phyloP scores from a whole-genome alignment of 2,888 invertebrate species.

The Melipona beecheii region DNA sequence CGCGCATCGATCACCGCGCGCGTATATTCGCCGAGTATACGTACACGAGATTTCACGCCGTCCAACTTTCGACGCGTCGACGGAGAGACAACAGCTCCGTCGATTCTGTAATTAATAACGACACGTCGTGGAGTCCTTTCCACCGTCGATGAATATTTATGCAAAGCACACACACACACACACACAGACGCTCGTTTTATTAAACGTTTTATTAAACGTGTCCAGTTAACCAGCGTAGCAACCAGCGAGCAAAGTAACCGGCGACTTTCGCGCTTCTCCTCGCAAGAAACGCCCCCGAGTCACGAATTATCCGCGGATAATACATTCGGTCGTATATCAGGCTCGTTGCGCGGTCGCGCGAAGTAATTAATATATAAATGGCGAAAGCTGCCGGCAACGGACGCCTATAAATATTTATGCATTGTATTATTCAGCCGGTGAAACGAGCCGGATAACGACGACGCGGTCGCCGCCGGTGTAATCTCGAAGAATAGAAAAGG shows the following conservation, averaged over 20 bases:
- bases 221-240: too few relatives aligned
- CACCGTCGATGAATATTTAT: constrained; percentile 37
- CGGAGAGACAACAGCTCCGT: background rate
- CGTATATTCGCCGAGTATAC: background rate
- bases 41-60: background rate
- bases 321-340: constrained; percentile 23
- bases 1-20: background rate
- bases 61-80: background rate
- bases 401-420: constrained; percentile 79
- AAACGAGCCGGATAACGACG: constrained; percentile 65
- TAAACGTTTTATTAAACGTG: too few relatives aligned
- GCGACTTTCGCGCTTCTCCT: constrained; percentile 17
- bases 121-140: background rate
- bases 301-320: constrained; percentile 38
- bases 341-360: constrained; percentile 48
- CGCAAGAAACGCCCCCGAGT: constrained; percentile 17
- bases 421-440: constrained; percentile 70
- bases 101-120: constrained; percentile 26
- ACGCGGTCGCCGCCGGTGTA: constrained; percentile 47
- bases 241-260: background rate
- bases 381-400: constrained; percentile 67
- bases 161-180: background rate
- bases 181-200: too few relatives aligned
- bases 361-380: constrained; percentile 80
- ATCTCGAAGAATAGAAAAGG: constrained; percentile 59